Conservation (phyloP, 2,797 vertebrate genomes). For the Sarcoramphus papa region DNA sequence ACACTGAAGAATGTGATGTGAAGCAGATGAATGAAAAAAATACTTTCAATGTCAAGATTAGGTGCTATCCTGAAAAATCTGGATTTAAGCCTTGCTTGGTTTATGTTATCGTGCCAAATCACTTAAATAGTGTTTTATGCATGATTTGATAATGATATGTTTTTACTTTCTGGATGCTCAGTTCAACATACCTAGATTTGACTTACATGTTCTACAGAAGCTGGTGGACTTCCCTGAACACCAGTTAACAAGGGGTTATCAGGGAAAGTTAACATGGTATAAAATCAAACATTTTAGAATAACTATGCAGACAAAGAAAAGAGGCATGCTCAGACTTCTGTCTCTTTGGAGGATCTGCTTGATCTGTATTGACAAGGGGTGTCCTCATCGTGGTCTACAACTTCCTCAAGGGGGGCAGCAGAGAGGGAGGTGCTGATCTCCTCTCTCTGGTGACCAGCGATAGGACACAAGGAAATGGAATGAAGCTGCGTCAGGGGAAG, state of each 20-base stretch:
- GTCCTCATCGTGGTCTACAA: neutral
- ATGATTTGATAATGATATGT: neutral
- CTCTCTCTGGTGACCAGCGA: neutral
- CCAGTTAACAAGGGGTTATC: neutral
- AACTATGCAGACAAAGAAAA: neutral
- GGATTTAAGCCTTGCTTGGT: neutral
- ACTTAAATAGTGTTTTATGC: neutral
- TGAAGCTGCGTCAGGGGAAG: neutral
- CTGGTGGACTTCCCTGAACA: neutral
- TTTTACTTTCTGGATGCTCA: neutral
- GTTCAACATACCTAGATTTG: neutral
- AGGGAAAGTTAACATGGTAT: neutral
- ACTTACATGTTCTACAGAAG: neutral
- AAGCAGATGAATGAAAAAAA: neutral
- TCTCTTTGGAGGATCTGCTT: neutral
- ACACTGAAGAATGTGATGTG: neutral
- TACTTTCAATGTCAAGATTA: neutral
- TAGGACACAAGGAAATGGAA: neutral
- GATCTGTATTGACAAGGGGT: accelerated
- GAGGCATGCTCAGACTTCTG: neutral
- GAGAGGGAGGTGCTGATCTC: neutral
- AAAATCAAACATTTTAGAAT: neutral
- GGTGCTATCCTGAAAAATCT: neutral
- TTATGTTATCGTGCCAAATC: neutral
- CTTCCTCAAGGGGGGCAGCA: accelerated